These are phyloP conservation scores for Tillus elongatus DNA, from an alignment of 2,888 invertebrate genomes.

Conservation along the genomic window DNA sequence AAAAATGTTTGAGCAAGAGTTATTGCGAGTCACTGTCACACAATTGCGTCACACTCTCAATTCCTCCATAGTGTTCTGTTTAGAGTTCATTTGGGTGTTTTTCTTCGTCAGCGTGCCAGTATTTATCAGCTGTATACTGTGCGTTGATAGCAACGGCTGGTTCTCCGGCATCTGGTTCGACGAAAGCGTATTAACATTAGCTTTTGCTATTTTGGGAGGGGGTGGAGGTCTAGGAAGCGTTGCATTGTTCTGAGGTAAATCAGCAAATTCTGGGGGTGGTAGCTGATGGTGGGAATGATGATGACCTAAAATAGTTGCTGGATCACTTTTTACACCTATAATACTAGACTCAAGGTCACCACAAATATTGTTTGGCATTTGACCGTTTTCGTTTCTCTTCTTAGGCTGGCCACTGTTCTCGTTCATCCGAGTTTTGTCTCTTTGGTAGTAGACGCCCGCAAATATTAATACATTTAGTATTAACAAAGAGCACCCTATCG, in stretches of 20 bases:
- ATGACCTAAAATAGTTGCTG: constrained; percentile 63
- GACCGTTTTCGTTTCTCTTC: constrained; percentile 73
- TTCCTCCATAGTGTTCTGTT: constrained; percentile 63
- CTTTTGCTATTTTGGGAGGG: constrained; percentile 56
- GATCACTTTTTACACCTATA: constrained; percentile 54
- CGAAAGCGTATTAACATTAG: constrained; percentile 45
- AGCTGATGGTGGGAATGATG: constrained; percentile 73
- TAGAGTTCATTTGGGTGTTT: constrained; percentile 57
- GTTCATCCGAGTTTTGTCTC: constrained; percentile 70
- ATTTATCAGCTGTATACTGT: constrained; percentile 70
- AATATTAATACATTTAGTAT: constrained; percentile 89
- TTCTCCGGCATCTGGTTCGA: constrained; percentile 58
- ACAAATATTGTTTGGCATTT: constrained; percentile 82
- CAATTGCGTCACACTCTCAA: constrained; percentile 67
- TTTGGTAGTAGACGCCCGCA: constrained; percentile 89
- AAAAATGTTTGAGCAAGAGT: constrained; percentile 29
- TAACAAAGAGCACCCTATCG: constrained; percentile 85
- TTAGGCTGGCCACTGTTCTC: constrained; percentile 49
- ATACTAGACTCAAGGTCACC: constrained; percentile 65
- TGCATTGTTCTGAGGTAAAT: constrained; percentile 62
- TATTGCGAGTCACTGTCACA: constrained; percentile 28
- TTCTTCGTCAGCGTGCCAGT: constrained; percentile 70
- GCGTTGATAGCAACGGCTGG: constrained; percentile 61
- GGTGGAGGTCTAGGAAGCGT: constrained; percentile 60
- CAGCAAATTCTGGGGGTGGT: constrained; percentile 74